Evolutionary conservation across 2,797 vertebrate species (phyloP), one percentile per base, ranked within the genome.

Genomic region (Pelodytes ibericus): DNA sequence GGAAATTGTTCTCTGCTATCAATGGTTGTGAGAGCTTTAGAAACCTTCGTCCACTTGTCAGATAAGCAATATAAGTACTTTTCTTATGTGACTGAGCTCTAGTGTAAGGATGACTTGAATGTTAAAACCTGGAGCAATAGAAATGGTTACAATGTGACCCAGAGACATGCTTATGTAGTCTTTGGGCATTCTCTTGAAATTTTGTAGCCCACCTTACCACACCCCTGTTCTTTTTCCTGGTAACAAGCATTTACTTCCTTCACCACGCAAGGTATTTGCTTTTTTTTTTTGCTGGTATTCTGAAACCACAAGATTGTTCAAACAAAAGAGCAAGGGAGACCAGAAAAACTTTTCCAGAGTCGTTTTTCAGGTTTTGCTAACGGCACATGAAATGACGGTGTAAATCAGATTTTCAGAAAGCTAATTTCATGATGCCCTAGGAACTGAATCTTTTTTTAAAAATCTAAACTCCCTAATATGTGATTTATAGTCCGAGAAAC

Each of bases 361-460:
- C 39, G 75, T 60, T 78, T 26, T 78, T 67, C 75, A 36, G 69
- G 75, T 78, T 78, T 67, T 53, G 25, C 36, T 25, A 64, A 31
- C 70, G 27, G 30, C 6, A 4, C 49, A 47, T 33, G 15, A 31
- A 39, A 30, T 10, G 0, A 62, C 18, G 58, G 10, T 62, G 65
- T 53, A 36, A 69, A 41, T 56, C 31, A 44, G 10, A 22, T 30
- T 13, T 61, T 51, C 16, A 49, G 10, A 25, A 15, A 3, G 1
- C 7, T 44, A 16, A 10, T 44, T 44, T 9, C 41, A 3, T 13
- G 15, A 10, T 44, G 3, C 41, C 41, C 2, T 13, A 16, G 15
- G 41, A 44, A 44, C 11, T n/a, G n/a, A n/a, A n/a, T n/a, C n/a
- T n/a, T n/a, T n/a, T 44, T 44, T 44, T 13, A 9, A 1, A 44